Percentiles rank a stretch among this genome's conserved stretches.
Conservation (phyloP, 1,140 invertebrate genomes). For the Dryas iulia region DNA sequence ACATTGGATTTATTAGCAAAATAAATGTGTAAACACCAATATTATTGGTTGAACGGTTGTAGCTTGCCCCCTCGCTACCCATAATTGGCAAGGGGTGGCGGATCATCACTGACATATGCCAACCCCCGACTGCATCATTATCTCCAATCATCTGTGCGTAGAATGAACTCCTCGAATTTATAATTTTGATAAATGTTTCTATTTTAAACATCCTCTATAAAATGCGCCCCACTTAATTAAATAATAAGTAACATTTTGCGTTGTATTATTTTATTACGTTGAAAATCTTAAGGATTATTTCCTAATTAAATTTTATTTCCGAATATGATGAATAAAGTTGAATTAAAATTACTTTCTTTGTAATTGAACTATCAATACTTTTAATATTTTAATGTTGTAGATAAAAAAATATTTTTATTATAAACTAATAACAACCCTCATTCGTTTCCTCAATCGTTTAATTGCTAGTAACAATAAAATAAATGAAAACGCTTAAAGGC, state of each 20-base stretch:
- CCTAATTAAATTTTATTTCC: too few relatives aligned
- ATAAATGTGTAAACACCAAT: conserved; percentile 39
- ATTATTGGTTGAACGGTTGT: conserved; percentile 35
- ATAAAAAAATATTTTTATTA: too few relatives aligned
- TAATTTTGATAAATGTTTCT: conserved; percentile 17
- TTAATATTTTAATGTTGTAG: too few relatives aligned
- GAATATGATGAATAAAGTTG: too few relatives aligned
- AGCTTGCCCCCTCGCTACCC: conserved; percentile 24
- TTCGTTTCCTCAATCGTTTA: too few relatives aligned
- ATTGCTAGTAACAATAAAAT: too few relatives aligned
- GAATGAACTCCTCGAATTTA: conserved; percentile 34
- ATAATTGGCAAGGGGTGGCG: conserved; percentile 57
- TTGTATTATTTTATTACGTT: neutral
- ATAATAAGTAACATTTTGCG: neutral
- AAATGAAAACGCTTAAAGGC: too few relatives aligned
- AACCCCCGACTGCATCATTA: conserved; percentile 48
- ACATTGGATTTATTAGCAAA: conserved; percentile 16
- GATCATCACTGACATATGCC: conserved; percentile 63
- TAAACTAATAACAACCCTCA: too few relatives aligned
- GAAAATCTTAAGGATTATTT: neutral
- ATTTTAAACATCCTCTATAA: conserved; percentile 2
- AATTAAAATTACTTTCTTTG: too few relatives aligned
- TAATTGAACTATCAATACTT: too few relatives aligned
- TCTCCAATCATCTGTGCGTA: conserved; percentile 49
- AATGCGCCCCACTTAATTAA: neutral